Conservation (phyloP, 2,113 vertebrate species). For the Tricholaema leucomelas region DNA sequence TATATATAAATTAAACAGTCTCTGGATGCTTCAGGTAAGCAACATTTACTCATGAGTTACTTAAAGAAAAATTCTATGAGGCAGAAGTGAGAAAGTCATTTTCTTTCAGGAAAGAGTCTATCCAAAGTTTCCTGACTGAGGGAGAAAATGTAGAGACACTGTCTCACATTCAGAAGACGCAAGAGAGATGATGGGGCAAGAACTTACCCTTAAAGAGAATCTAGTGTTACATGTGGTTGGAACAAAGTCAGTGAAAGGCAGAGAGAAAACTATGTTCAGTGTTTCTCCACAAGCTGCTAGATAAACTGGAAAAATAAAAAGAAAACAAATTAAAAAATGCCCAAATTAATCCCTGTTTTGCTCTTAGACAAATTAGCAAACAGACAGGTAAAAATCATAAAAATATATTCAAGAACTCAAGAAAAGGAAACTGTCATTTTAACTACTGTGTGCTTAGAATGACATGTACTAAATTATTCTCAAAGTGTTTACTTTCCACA, state of each 20-base stretch:
- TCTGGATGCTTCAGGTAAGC: not conserved
- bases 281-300: constrained; percentile 97
- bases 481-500: not conserved
- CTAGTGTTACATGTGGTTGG: constrained; percentile 90
- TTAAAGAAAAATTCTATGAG: not conserved
- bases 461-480: not conserved
- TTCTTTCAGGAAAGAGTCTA: not conserved
- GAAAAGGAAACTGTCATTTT: not conserved
- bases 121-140: not conserved
- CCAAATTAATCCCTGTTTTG: not conserved
- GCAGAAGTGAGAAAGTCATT: not conserved
- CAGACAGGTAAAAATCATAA: not conserved
- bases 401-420: not conserved
- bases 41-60: not conserved
- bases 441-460: not conserved
- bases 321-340: not conserved
- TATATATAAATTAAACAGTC: not conserved
- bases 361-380: not conserved
- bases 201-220: constrained; percentile 88
- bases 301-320: constrained; percentile 83
- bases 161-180: not conserved
- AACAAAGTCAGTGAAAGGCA: constrained; percentile 97
- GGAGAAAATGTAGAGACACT: not conserved
- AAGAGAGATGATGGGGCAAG: not conserved
- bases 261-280: constrained; percentile 92